Conservation (phyloP, 2,797 vertebrate species). For the Etheostoma perlongum region DNA sequence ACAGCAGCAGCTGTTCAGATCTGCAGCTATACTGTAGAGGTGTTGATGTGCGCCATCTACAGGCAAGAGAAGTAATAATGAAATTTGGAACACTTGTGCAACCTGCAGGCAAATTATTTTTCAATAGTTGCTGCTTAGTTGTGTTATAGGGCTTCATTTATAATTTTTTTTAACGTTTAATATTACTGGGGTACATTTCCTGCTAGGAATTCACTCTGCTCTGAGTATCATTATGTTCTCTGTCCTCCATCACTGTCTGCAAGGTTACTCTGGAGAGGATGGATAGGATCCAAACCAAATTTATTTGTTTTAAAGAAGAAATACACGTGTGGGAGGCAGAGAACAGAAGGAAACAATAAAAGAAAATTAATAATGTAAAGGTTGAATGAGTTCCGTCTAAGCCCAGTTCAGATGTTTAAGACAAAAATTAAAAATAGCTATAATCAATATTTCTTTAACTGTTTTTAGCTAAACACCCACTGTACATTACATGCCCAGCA, state of each 20-base stretch:
- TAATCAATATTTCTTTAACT: not conserved
- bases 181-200: not conserved
- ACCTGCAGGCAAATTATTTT: not conserved
- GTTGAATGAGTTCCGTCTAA: not conserved
- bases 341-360: conserved; percentile 15
- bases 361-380: not conserved
- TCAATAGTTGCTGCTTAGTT: not conserved
- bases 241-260: conserved; percentile 18
- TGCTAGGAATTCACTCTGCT: not conserved
- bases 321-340: not conserved
- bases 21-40: conserved; percentile 9
- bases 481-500: not conserved
- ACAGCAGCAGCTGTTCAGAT: conserved; percentile 44
- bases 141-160: not conserved
- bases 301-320: conserved; percentile 15
- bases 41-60: conserved; percentile 26
- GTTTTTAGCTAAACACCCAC: not conserved
- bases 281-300: conserved; percentile 6
- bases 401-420: not conserved
- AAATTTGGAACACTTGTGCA: not conserved
- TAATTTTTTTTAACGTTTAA: not conserved
- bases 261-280: conserved; percentile 25
- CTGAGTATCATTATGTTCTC: conserved; percentile 12
- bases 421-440: not conserved
- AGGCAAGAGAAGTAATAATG: conserved; percentile 7